Evolutionary conservation across 2,797 vertebrate species (phyloP), one percentile per base, ranked within the genome.

Genomic region (Lepus townsendii): DNA sequence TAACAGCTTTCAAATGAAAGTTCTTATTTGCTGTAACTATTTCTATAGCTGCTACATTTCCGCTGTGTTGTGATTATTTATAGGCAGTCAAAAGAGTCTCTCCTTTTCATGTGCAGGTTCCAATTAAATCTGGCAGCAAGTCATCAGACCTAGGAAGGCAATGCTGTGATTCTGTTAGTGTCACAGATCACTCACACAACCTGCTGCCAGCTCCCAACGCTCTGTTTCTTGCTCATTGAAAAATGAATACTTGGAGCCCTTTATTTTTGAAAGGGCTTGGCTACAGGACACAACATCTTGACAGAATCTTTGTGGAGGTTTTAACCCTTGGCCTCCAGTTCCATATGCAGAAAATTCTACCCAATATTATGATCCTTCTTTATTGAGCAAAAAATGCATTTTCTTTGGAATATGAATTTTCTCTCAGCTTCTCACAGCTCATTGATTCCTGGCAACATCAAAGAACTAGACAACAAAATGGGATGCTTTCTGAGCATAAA

Each of bases 81-180:
- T 89, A 96, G 95, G 88, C 83, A 88, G 72, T 92, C 57, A 86
- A 69, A 89, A 88, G 88, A 91, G 35, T 72, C 87, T 88, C 68
- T 86, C 69, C 87, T 90, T 95, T 73, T 92, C 88, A 66, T 87
- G 85, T 95, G 72, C 83, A 90, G 79, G 73, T 92, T 97, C 96
- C 96, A 95, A 93, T 97, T 95, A 97, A 96, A 91, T 66, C 85
- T 95, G 96, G 88, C 88, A 95, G 92, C 65, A 6, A 10, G 62
- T 93, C 95, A 79, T 95, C 90, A 87, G 96, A 57, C 47, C 71
- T 19, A 85, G 22, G 63, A 91, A 96, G 90, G 68, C 47, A 57
- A 63, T 0, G 38, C 83, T 42, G 78, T n/a, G 24, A 27, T 77
- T 65, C 3, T 17, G 38, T 82, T 62, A 66, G 60, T 38, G 0